Percentiles rank a stretch among this genome's conserved stretches.
phyloP scores from a whole-genome alignment of 2,797 vertebrate species.

The Phalloptychus januarius region DNA sequence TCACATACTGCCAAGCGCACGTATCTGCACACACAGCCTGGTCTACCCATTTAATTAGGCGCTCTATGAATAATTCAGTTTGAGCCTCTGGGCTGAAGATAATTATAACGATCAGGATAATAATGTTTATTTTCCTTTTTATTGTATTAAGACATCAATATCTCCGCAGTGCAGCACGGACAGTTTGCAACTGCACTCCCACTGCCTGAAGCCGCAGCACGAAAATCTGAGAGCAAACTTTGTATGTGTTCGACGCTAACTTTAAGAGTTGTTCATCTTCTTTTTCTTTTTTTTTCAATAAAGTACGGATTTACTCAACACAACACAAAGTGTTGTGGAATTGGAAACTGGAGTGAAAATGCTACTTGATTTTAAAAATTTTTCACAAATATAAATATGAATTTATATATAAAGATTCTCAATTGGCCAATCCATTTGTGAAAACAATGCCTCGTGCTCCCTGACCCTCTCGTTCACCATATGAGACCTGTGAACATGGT shows the following conservation, averaged over 20 bases:
- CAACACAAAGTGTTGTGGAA: background rate
- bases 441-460: background rate
- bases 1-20: slow-evolving; percentile 39
- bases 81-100: slow-evolving; percentile 82
- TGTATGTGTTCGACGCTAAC: background rate
- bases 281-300: background rate
- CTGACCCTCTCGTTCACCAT: background rate
- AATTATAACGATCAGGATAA: slow-evolving; percentile 86
- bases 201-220: slow-evolving; percentile 47
- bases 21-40: slow-evolving; percentile 44
- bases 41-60: slow-evolving; percentile 85
- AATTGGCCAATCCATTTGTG: background rate
- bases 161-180: slow-evolving; percentile 72
- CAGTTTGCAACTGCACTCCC: slow-evolving; percentile 56
- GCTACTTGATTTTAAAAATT: background rate
- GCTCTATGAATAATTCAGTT: slow-evolving; percentile 84
- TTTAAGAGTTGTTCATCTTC: background rate
- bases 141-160: slow-evolving; percentile 86
- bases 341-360: background rate
- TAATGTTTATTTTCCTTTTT: slow-evolving; percentile 87
- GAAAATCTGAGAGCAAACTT: slow-evolving; percentile 21
- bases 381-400: background rate
- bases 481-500: background rate
- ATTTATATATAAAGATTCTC: background rate
- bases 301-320: background rate